Evolutionary conservation across 2,113 vertebrate genomes (phyloP).

Genomic region (Chloropsis cyanopogon): DNA sequence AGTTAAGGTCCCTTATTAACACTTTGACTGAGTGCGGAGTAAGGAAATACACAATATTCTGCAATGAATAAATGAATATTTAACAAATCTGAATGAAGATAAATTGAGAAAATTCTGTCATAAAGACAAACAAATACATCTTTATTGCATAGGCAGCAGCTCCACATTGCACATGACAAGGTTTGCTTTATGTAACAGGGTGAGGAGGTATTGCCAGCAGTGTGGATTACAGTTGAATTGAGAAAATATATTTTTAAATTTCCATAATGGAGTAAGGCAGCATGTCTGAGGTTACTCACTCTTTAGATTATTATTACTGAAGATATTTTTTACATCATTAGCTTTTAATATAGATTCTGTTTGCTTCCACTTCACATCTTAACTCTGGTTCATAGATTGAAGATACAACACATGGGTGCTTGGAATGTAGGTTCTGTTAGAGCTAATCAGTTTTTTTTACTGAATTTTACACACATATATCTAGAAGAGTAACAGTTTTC

Average conservation of each 20-base stretch:
- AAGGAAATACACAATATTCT: constrained; percentile 7
- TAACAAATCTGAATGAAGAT: constrained; percentile 61
- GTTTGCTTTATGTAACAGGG: constrained; percentile 8
- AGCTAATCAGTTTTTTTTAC: not conserved
- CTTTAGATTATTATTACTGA: constrained; percentile 54
- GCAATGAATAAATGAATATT: constrained; percentile 60
- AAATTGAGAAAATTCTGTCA: constrained; percentile 47
- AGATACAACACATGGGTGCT: not conserved
- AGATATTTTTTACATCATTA: constrained; percentile 61
- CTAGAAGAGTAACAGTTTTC: not conserved
- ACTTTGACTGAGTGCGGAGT: constrained; percentile 12
- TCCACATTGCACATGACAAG: constrained; percentile 19
- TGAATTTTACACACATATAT: not conserved
- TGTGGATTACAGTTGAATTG: not conserved
- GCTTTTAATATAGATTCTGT: constrained; percentile 48
- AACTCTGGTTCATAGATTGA: not conserved
- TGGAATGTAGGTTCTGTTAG: not conserved
- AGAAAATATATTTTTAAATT: constrained; percentile 44
- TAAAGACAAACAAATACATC: constrained; percentile 56
- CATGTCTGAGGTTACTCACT: constrained; percentile 44
- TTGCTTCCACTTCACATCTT: constrained; percentile 15
- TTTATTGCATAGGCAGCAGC: constrained; percentile 9
- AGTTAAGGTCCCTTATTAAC: constrained; percentile 29
- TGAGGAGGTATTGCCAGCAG: constrained; percentile 27
- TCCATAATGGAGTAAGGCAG: constrained; percentile 52